Conservation (phyloP, 1,140 invertebrate species). For the Andrena cerasifolii region DNA sequence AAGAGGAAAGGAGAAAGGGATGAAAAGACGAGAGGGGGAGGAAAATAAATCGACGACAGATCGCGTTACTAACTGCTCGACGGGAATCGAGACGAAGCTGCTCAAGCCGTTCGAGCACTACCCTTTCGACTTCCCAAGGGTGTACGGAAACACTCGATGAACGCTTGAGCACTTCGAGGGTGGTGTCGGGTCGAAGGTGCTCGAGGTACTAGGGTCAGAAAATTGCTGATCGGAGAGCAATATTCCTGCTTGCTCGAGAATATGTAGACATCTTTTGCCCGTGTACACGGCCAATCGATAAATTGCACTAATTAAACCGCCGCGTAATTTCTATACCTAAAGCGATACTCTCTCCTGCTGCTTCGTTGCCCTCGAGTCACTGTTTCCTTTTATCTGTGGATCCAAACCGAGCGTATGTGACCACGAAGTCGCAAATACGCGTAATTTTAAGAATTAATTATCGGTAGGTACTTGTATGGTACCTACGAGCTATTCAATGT, state of each 20-base stretch:
- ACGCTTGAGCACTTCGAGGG: slow-evolving; percentile 57
- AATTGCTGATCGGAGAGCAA: slow-evolving; percentile 64
- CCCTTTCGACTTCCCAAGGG: slow-evolving; percentile 49
- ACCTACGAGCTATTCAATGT: too few relatives aligned
- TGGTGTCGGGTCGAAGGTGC: slow-evolving; percentile 62
- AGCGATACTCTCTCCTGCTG: background rate
- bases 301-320: slow-evolving; percentile 43
- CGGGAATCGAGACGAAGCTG: slow-evolving; percentile 59
- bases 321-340: slow-evolving; percentile 15
- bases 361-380: background rate
- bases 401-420: too few relatives aligned
- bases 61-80: slow-evolving; percentile 59
- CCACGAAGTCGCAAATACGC: too few relatives aligned
- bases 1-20: too few relatives aligned
- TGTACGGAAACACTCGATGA: slow-evolving; percentile 62
- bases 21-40: background rate
- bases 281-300: slow-evolving; percentile 37
- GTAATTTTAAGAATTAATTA: too few relatives aligned
- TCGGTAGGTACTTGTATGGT: too few relatives aligned
- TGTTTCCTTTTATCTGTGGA: too few relatives aligned
- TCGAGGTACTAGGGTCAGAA: slow-evolving; percentile 62
- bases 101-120: slow-evolving; percentile 54
- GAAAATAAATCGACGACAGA: slow-evolving; percentile 49
- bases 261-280: slow-evolving; percentile 53
- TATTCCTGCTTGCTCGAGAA: slow-evolving; percentile 53